Evolutionary conservation across 2,797 vertebrate species (phyloP), one percentile per base, ranked within the genome.

Genomic region (Dryobates pubescens): DNA sequence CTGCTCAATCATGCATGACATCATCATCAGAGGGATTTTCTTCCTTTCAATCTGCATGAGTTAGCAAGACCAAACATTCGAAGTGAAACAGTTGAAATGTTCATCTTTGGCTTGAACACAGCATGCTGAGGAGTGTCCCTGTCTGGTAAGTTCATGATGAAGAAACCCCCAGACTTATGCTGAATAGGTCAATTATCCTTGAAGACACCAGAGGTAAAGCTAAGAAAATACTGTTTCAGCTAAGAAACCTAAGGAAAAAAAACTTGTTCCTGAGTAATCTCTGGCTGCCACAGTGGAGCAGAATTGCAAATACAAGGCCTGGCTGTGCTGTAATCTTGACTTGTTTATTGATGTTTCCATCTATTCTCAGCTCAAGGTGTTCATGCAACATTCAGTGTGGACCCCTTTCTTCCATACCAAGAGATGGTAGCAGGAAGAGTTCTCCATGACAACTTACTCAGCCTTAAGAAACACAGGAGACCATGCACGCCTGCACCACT

Each of bases 341-440:
- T 57, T n/a, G 18, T 57, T 80, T 71, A 45, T 14, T 34, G 8
- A 63, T 0, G 0, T 29, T 24, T 19, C 47, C 27, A 67, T 5
- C 65, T 22, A 1, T 34, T 41, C 64, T 26, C 13, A 10, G 24
- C 30, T 51, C 36, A 47, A 56, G 26, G 57, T n/a, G 17, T 29
- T 36, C 58, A 73, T 3, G 2, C 69, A 71, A 27, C 3, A 0
- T 1, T 10, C 13, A 41, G 18, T 2, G 16, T 30, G 32, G 6
- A 32, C 3, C 6, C 22, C 15, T 54, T 72, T 72, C 58, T 70
- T 63, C 53, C 64, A 47, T 7, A 49, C 13, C 47, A 65, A 27
- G 17, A 34, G 34, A 32, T 1, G 20, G 49, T 10, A 69, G 51
- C 78, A 69, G 61, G 61, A 70, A 73, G 38, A 1, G 1, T 34